A percentile compares a stretch with the other conserved stretches of the same genome.
Evolutionary conservation across 2,888 invertebrate genomes (phyloP).

Genomic region (Leptodirus hochenwartii): DNA sequence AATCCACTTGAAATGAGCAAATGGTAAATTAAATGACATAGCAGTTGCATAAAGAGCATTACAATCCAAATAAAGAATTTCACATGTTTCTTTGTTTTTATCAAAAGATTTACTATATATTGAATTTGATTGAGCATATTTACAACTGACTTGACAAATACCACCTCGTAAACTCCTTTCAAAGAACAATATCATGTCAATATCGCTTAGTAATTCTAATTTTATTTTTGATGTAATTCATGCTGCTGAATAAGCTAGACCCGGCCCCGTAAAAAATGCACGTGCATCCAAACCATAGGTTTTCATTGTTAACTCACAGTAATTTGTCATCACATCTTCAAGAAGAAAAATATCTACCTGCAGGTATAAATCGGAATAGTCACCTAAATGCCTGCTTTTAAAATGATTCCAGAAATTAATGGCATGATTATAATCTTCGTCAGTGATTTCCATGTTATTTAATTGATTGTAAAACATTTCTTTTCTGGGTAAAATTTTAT

Average conservation of each 20-base stretch:
- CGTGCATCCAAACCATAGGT: conserved; percentile 2
- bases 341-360: no score
- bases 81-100: not conserved
- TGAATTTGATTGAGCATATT: conserved; percentile 4
- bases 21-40: no score
- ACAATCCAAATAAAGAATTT: conserved; percentile 4
- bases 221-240: conserved; percentile 4
- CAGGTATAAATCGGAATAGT: conserved; percentile 2
- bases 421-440: conserved; percentile 17
- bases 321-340: conserved; percentile 3
- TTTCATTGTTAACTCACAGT: conserved; percentile 1
- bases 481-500: conserved; percentile 14
- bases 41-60: conserved; percentile 4
- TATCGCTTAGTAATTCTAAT: conserved; percentile 3
- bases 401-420: conserved; percentile 5
- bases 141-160: conserved; percentile 5
- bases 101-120: conserved; percentile 4
- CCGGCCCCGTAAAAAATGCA: conserved; percentile 5
- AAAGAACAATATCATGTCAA: conserved; percentile 5
- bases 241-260: no score
- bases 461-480: conserved; percentile 15
- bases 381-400: conserved; percentile 5
- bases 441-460: conserved; percentile 13
- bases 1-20: no score
- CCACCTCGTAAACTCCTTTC: conserved; percentile 5